These are phyloP conservation scores for Platycercus adscitus DNA, from an alignment of 2,113 vertebrate species.

Conservation along the genomic window DNA sequence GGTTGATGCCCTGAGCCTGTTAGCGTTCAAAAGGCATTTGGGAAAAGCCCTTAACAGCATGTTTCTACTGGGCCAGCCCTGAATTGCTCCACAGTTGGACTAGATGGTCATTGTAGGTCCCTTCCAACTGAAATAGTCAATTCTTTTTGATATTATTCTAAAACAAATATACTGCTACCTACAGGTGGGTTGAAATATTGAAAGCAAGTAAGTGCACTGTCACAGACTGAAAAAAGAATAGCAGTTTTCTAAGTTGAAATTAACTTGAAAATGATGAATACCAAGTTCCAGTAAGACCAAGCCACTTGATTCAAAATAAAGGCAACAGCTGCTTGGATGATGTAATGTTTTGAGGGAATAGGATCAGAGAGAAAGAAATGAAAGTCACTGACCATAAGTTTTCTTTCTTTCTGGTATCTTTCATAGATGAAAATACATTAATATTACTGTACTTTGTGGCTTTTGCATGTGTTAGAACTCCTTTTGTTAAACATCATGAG, in stretches of 20 bases:
- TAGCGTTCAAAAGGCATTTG: neutral
- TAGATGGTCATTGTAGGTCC: neutral
- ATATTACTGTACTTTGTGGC: neutral
- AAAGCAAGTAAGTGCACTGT: neutral
- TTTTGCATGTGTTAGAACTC: neutral
- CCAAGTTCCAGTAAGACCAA: neutral
- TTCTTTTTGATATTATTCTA: neutral
- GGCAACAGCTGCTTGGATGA: neutral
- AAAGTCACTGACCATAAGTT: neutral
- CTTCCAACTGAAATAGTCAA: neutral
- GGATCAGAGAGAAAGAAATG: neutral
- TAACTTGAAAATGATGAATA: neutral
- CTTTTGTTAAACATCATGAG: neutral
- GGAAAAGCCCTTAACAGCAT: no score
- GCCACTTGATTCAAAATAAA: neutral
- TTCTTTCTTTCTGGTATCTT: neutral
- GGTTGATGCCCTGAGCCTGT: neutral
- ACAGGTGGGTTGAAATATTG: no score
- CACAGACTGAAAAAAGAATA: neutral
- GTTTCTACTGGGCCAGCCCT: neutral
- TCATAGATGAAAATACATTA: neutral
- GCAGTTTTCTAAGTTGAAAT: neutral
- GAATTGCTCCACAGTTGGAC: neutral
- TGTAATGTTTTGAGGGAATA: neutral
- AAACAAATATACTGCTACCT: neutral